Percentiles rank a stretch among this genome's conserved stretches.
Conservation (phyloP, 2,888 invertebrate species). For the Agapostemon virescens region DNA sequence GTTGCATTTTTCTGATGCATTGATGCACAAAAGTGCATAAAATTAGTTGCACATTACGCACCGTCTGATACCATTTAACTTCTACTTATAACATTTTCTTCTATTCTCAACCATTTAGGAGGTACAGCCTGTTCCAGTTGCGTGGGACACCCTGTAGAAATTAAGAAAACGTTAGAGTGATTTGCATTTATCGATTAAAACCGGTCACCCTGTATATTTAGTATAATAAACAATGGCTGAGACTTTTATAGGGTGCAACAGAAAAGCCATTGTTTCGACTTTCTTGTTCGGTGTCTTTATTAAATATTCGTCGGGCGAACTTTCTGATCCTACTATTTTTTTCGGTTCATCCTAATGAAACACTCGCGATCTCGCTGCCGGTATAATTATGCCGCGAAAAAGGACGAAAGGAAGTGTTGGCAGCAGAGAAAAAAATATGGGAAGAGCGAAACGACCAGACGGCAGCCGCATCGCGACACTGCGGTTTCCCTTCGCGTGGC, state of each 20-base stretch:
- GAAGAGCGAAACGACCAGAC: neutral
- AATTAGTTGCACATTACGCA: too few relatives aligned
- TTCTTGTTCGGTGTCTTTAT: neutral
- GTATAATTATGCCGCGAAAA: conserved; percentile 28
- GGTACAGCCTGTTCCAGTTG: too few relatives aligned
- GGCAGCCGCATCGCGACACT: conserved; percentile 5
- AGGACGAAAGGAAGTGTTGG: neutral
- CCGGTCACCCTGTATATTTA: too few relatives aligned
- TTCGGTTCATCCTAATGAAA: conserved; percentile 22
- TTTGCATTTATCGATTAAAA: too few relatives aligned
- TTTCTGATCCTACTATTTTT: neutral
- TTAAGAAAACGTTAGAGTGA: too few relatives aligned
- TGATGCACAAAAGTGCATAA: too few relatives aligned
- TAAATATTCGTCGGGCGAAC: neutral
- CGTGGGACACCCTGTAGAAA: too few relatives aligned
- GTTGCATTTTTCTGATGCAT: too few relatives aligned
- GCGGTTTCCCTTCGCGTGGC: conserved; percentile 39
- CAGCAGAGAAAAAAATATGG: neutral
- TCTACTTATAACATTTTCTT: too few relatives aligned
- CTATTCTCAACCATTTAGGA: too few relatives aligned
- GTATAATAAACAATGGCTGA: neutral
- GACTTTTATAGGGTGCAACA: neutral
- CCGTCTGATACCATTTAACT: too few relatives aligned
- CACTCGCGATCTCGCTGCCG: conserved; percentile 24
- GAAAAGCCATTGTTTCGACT: neutral